Evolutionary conservation across 2,113 vertebrate genomes (phyloP).

Genomic region (Neoarius graeffei): DNA sequence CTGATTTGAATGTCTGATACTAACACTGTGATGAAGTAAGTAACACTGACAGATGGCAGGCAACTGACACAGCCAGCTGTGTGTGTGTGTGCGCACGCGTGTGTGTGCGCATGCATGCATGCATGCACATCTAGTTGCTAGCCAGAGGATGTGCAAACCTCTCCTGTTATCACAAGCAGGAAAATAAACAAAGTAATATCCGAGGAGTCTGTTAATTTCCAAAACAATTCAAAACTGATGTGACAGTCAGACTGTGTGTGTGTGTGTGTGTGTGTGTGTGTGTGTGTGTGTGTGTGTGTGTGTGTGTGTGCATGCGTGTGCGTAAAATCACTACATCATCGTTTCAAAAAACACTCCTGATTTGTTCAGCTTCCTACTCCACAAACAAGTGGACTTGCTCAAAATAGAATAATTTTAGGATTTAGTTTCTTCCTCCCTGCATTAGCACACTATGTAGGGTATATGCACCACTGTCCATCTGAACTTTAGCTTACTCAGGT

Average conservation of each 20-base stretch:
- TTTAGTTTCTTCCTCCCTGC: not conserved
- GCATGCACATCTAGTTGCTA: not conserved
- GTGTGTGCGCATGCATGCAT: not conserved
- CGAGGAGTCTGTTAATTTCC: conserved; percentile 2
- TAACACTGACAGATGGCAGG: conserved; percentile 9
- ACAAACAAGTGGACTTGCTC: not conserved
- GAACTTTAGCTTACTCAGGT: not conserved
- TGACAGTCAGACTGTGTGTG: not conserved
- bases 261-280: not conserved
- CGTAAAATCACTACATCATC: not conserved
- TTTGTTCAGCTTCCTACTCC: not conserved
- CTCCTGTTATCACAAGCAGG: not conserved
- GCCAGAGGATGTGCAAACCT: not conserved
- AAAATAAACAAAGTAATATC: conserved; percentile 20
- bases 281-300: not conserved
- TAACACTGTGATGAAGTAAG: conserved; percentile 5
- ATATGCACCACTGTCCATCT: not conserved
- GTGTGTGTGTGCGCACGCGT: conserved; percentile 4
- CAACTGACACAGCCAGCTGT: conserved; percentile 11
- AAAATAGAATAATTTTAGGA: not conserved
- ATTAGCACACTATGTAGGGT: not conserved
- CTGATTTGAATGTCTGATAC: conserved; percentile 15
- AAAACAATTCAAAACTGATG: conserved; percentile 2
- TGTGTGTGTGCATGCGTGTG: not conserved
- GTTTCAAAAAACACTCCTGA: not conserved